These are phyloP conservation scores for Sarcoramphus papa DNA, from an alignment of 2,797 vertebrate species.

Conservation along the genomic window DNA sequence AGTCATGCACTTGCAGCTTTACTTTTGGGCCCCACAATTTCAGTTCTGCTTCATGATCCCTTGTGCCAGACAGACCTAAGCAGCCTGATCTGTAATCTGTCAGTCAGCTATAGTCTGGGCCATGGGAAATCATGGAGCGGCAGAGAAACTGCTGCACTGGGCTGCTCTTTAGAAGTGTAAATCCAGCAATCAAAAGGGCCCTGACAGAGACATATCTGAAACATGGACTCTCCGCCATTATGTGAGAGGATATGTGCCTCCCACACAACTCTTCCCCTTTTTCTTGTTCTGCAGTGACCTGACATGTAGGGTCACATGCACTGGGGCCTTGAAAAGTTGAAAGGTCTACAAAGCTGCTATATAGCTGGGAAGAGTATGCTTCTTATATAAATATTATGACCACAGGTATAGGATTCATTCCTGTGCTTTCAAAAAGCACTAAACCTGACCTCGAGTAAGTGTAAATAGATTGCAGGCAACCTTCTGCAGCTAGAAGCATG, in stretches of 20 bases:
- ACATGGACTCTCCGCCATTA: background rate
- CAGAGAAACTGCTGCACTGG: background rate
- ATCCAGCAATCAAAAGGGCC: slow-evolving; percentile 31
- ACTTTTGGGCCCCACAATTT: slow-evolving; percentile 25
- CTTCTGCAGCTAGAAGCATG: background rate
- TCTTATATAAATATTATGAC: background rate
- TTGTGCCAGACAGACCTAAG: slow-evolving; percentile 51
- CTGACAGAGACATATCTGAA: slow-evolving; percentile 23
- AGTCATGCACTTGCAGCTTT: slow-evolving; percentile 52
- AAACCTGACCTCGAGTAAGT: background rate
- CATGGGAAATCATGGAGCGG: slow-evolving; percentile 24
- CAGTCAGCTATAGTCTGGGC: slow-evolving; percentile 26
- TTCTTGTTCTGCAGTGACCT: slow-evolving; percentile 13
- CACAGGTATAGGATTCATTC: background rate
- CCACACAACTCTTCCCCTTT: slow-evolving; percentile 1
- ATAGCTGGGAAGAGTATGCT: background rate
- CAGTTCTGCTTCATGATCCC: slow-evolving; percentile 43
- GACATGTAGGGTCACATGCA: background rate
- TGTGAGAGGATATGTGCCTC: background rate
- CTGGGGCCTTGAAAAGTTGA: background rate
- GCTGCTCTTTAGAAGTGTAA: slow-evolving; percentile 39
- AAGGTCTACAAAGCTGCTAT: background rate
- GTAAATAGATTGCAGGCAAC: background rate
- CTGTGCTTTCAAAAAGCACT: background rate
- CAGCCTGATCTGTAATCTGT: slow-evolving; percentile 23